Conservation (phyloP, 2,888 invertebrate genomes). For the Archips crataeganus region DNA sequence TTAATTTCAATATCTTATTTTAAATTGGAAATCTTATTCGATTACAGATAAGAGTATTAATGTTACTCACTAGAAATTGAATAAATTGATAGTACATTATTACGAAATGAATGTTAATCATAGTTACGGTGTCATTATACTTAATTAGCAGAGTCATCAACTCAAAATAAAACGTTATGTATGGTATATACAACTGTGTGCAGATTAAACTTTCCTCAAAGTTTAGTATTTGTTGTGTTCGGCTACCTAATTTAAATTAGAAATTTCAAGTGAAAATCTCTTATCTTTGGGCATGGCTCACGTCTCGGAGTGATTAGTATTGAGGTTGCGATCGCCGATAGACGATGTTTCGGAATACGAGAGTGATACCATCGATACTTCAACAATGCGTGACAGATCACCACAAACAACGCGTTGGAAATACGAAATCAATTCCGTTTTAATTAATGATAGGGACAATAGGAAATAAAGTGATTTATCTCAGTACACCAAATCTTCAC, state of each 20-base stretch:
- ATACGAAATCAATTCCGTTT: slow-evolving; percentile 6
- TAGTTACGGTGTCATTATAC: background rate
- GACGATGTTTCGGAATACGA: slow-evolving; percentile 63
- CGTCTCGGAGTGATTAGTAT: slow-evolving; percentile 71
- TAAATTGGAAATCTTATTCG: background rate
- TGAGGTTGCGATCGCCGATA: slow-evolving; percentile 61
- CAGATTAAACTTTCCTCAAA: slow-evolving; percentile 28
- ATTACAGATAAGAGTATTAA: background rate
- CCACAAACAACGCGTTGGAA: slow-evolving; percentile 25
- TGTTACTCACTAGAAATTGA: background rate
- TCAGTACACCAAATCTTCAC: too few species aligned
- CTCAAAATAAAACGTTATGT: background rate
- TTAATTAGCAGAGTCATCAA: background rate
- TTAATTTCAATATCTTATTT: background rate
- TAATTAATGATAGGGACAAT: background rate
- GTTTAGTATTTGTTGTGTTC: slow-evolving; percentile 13
- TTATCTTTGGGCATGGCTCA: slow-evolving; percentile 65
- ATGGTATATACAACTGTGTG: background rate
- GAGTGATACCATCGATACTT: slow-evolving; percentile 54
- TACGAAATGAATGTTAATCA: background rate
- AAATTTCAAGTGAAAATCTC: slow-evolving; percentile 68
- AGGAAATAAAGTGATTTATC: background rate
- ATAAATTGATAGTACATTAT: background rate
- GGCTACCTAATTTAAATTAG: slow-evolving; percentile 32
- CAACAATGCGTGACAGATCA: slow-evolving; percentile 56